Base-by-base conservation (phyloP, 53 echinoderm and acorn worm species). In the Crossaster papposus region DNA sequence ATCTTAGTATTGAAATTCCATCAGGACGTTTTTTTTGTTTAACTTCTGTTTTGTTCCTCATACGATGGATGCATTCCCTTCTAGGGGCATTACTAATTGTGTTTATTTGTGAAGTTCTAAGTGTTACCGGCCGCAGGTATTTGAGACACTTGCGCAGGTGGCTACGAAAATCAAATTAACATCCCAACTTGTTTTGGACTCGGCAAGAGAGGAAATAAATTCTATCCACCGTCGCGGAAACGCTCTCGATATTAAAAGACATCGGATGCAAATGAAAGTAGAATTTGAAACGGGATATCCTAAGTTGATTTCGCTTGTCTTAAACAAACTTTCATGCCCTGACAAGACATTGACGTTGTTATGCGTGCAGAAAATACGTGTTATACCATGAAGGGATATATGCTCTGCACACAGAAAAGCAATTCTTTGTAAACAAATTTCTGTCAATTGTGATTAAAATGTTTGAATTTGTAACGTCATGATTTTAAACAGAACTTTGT, bases 81-180 rank as follows among this genome's bases (percentile, higher is more conserved):
- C 32, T 7, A 6, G 22, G 11, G 36, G 2, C 20, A 33, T 23
- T 34, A n/a, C 30, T 81, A 63, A 64, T 81, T 81, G 31, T 20
- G 68, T 68, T 68, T 81, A 14, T 63, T 44, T 28, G 10, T 3
- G 62, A 18, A n/a, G 63, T 36, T 55, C 64, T 30, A 81, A 30
- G 64, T 81, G 81, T 81, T 30, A 15, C 81, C 55, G 32, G 54
- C 33, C 31, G 64, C 30, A 79, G 79, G 51, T 2, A 2, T 23
- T 62, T 62, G 18, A 24, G 38, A 70, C 68, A 26, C 68, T 64
- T 70, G 14, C 36, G 2, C 82, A 65, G 65, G 70, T 14, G 65
- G 12, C 82, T 37, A 30, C 6, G 28, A 50, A 44, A 81, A 81
- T 64, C 82, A 81, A 81, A 81, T 81, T 50, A 14, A 65, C 68